A percentile compares a stretch with the other conserved stretches of the same genome.
Evolutionary conservation across 2,797 vertebrate species (phyloP).

Genomic region (Rhincodon typus): DNA sequence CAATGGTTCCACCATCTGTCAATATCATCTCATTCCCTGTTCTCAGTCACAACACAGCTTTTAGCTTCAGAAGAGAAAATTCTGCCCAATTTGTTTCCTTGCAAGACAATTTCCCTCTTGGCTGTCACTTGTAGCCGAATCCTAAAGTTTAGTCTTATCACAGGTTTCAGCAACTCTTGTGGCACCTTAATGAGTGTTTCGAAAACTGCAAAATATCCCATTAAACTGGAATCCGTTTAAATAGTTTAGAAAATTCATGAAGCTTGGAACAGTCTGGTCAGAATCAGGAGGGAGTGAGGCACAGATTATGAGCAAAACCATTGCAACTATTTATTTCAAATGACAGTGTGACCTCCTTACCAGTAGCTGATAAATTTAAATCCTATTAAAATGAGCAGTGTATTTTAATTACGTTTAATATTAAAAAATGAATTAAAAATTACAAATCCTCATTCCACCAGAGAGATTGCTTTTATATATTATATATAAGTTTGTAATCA

Average conservation of each 20-base stretch:
- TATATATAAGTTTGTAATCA: slow-evolving; percentile 34
- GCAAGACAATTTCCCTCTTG: neutral
- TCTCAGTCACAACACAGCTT: neutral
- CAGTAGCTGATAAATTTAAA: slow-evolving; percentile 29
- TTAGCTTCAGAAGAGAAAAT: too few relatives aligned
- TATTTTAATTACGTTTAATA: slow-evolving; percentile 33
- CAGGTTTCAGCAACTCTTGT: too few relatives aligned
- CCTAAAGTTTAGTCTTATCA: neutral
- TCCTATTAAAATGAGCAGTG: slow-evolving; percentile 31
- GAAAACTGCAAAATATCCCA: neutral
- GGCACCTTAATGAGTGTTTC: neutral
- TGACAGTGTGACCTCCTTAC: slow-evolving; percentile 26
- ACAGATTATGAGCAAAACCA: neutral
- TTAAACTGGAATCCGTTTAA: neutral
- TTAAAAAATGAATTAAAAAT: slow-evolving; percentile 35
- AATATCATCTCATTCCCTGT: too few relatives aligned
- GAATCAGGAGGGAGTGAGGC: neutral
- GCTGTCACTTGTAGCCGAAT: too few relatives aligned
- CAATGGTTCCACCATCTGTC: too few relatives aligned
- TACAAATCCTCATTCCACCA: slow-evolving; percentile 32
- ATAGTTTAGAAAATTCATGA: neutral
- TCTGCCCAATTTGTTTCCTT: neutral
- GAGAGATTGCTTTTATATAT: slow-evolving; percentile 35
- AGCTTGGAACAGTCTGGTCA: neutral
- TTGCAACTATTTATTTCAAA: neutral